Base-by-base conservation (phyloP, 2,797 vertebrate genomes). In the Sciurus carolinensis region DNA sequence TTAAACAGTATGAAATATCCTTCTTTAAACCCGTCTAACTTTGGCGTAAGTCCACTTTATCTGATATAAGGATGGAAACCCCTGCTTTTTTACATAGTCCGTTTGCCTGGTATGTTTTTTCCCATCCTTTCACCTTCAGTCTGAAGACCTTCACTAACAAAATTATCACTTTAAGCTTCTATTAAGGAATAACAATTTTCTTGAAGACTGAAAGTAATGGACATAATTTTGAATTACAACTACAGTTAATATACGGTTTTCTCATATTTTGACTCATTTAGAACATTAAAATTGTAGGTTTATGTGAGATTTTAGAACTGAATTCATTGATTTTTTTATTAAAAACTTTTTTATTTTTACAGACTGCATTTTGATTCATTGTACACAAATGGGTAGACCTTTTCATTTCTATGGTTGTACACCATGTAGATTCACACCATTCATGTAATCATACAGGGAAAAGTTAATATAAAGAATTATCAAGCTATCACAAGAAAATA, bases 151-250 rank as follows among this genome's bases (percentile, higher is more conserved):
- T 47, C 44, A 47, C 44, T 71, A 39, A 54, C 54, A 73, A 87
- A 73, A 44, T 77, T 73, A 95, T 84, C 24, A 69, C 17, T 33
- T 44, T 75, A 54, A n/a, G 39, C 71, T 82, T 82, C 50, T 67
- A 73, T 20, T 79, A 89, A 67, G 67, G 24, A 87, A 64, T 18
- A 64, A 64, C 87, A 2, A 24, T 84, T 47, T 93, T 57, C 26
- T 76, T 62, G 42, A 9, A 28, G 82, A 47, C 26, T 71, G n/a
- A 91, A 87, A 83, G 47, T 50, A 71, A 30, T 52, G 36, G 57
- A 18, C 36, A 72, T 30, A 72, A 83, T 67, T 93, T 52, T 93
- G 64, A 94, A n/a, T 79, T 30, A 62, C 83, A 95, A 66, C 64
- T 87, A 57, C 20, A 33, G 0, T 57, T 57, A 79, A 50, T 39